Evolutionary conservation across 2,797 vertebrate genomes (phyloP).

Genomic region (Peromyscus eremicus): DNA sequence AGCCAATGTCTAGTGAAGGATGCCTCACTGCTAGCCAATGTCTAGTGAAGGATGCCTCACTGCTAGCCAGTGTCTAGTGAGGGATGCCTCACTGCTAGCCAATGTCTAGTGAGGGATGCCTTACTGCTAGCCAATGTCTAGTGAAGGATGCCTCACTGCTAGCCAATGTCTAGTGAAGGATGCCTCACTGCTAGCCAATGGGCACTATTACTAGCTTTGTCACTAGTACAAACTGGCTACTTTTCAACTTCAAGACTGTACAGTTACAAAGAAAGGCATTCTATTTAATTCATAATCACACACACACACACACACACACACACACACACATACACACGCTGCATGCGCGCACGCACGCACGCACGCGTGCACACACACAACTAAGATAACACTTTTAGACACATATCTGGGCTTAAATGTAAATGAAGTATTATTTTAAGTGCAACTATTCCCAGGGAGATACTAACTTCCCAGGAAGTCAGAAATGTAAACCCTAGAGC

Average conservation of each 20-base stretch:
- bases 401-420: background rate
- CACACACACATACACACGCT: slow-evolving; percentile 9
- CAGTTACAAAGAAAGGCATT: slow-evolving; percentile 36
- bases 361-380: no score
- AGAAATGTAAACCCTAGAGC: slow-evolving; percentile 1
- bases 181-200: background rate
- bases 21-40: no score
- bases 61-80: background rate
- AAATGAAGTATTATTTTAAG: background rate
- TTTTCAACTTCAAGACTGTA: slow-evolving; percentile 2
- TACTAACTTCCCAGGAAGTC: background rate
- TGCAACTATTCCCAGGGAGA: background rate
- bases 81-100: no score
- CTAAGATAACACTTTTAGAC: background rate
- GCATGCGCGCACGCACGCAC: no score
- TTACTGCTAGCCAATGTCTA: background rate
- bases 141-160: no score
- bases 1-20: background rate
- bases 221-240: background rate
- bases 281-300: background rate
- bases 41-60: background rate
- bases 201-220: background rate
- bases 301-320: background rate
- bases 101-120: background rate
- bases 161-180: background rate